Evolutionary conservation across 2,797 vertebrate genomes (phyloP).

Genomic region (Crocidura indochinensis): DNA sequence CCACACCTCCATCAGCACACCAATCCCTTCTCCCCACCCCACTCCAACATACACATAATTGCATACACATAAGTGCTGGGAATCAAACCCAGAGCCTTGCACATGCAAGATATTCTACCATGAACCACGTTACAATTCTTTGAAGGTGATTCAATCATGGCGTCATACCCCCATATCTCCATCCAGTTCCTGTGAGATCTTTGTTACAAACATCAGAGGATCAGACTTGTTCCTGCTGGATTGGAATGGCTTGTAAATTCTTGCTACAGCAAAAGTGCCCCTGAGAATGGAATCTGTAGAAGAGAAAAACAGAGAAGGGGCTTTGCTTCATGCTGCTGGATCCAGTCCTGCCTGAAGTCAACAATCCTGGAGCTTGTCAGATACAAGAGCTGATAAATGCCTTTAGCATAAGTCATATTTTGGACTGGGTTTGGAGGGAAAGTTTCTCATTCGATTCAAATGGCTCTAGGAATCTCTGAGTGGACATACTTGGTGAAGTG

Average conservation of each 20-base stretch:
- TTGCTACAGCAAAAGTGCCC: neutral
- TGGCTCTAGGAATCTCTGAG: neutral
- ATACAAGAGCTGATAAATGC: constrained; percentile 8
- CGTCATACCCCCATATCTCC: neutral
- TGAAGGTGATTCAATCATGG: neutral
- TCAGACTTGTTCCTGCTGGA: too few species aligned
- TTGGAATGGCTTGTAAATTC: neutral
- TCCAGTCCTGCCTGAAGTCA: constrained; percentile 30
- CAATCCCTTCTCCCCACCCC: too few species aligned
- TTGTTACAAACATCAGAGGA: neutral
- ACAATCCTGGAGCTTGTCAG: neutral
- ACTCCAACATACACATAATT: neutral
- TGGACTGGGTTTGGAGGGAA: neutral
- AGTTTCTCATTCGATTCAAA: neutral
- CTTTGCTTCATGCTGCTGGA: neutral
- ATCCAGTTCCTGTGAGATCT: neutral
- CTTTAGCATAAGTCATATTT: neutral
- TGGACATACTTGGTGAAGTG: neutral
- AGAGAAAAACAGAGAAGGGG: neutral
- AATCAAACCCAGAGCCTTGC: too few species aligned
- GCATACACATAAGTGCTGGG: neutral
- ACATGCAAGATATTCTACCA: too few species aligned
- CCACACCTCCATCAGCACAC: too few species aligned
- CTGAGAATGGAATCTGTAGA: neutral
- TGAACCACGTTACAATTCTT: too few species aligned